phyloP scores from a whole-genome alignment of 2,113 vertebrate genomes.

The Ceuthmochares aereus region DNA sequence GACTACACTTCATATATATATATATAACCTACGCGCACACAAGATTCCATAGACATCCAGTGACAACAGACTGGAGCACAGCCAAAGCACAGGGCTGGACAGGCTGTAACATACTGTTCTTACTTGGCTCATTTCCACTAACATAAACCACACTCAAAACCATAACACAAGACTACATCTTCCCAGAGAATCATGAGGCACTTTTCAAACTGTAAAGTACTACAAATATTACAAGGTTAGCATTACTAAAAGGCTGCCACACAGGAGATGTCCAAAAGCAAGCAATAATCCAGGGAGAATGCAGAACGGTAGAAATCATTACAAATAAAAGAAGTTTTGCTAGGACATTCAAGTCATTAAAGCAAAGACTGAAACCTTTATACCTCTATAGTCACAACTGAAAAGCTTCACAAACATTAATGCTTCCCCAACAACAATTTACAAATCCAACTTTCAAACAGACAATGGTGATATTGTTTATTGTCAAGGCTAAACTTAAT shows the following conservation, averaged over 20 bases:
- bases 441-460: neutral
- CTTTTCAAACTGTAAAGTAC: neutral
- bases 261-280: neutral
- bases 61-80: neutral
- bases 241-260: neutral
- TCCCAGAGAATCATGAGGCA: neutral
- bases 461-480: neutral
- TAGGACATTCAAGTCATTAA: neutral
- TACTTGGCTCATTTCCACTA: neutral
- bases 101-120: neutral
- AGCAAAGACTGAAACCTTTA: neutral
- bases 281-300: neutral
- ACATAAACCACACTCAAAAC: neutral
- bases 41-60: neutral
- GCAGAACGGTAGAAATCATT: accelerated
- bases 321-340: neutral
- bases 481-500: neutral
- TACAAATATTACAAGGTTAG: neutral
- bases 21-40: neutral
- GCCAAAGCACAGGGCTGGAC: neutral
- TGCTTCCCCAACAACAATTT: neutral
- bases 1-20: neutral
- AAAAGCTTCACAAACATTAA: neutral
- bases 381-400: neutral
- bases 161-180: neutral